These are phyloP conservation scores for Dicerorhinus sumatrensis DNA, from an alignment of 2,113 vertebrate species.

Conservation along the genomic window DNA sequence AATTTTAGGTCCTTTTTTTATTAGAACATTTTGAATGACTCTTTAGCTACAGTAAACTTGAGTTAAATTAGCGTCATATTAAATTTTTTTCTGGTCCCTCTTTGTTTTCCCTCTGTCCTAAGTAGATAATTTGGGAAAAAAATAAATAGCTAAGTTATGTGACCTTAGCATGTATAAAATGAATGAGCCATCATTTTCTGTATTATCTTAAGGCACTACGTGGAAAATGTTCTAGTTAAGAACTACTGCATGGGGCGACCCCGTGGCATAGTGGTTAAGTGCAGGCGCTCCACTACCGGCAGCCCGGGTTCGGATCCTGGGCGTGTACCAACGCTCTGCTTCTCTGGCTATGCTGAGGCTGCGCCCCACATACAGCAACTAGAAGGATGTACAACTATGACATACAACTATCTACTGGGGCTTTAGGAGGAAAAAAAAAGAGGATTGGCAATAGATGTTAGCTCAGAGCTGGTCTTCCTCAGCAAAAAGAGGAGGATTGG, in stretches of 20 bases:
- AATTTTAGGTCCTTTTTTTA: not conserved
- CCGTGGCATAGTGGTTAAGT: too few species aligned
- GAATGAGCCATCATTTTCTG: not conserved
- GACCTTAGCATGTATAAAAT: not conserved
- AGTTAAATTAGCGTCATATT: not conserved
- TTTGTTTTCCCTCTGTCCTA: not conserved
- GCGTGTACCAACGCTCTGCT: too few species aligned
- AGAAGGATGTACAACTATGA: too few species aligned
- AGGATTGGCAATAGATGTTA: too few species aligned
- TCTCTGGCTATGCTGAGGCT: too few species aligned
- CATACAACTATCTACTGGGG: too few species aligned
- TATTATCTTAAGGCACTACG: not conserved
- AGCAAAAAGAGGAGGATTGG: too few species aligned
- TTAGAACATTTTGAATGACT: conserved; percentile 26
- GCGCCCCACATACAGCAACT: too few species aligned
- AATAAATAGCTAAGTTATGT: not conserved
- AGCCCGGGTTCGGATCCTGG: too few species aligned
- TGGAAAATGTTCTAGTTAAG: not conserved
- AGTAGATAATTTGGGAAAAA: not conserved
- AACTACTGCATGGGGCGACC: not conserved
- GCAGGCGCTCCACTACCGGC: too few species aligned
- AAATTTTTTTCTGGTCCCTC: not conserved
- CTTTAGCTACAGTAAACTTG: not conserved
- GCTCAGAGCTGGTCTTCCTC: too few species aligned
- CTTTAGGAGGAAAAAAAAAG: too few species aligned